phyloP scores from a whole-genome alignment of 2,888 invertebrate species.

The Diaprepes abbreviatus region DNA sequence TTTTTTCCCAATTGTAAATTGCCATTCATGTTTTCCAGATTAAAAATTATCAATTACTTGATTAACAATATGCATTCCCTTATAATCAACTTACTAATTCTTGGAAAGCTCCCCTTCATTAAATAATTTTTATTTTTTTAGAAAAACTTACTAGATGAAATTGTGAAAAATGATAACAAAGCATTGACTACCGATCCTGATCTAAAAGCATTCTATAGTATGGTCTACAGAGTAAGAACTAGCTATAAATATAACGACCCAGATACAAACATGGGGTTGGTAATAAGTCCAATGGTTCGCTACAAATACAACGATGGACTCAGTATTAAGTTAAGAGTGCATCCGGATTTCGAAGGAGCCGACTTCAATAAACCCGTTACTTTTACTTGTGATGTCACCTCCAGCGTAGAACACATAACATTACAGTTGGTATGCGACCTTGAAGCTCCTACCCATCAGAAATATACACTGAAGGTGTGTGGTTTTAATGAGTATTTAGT shows the following conservation, averaged over 20 bases:
- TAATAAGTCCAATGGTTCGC: constrained; percentile 89
- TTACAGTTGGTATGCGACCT: constrained; percentile 86
- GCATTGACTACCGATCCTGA: constrained; percentile 75
- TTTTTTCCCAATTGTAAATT: too few relatives aligned
- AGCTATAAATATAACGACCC: constrained; percentile 82
- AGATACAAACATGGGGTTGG: constrained; percentile 87
- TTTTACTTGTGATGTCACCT: constrained; percentile 94
- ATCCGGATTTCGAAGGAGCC: constrained; percentile 70
- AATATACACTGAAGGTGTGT: constrained; percentile 81
- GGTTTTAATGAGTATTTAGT: constrained; percentile 92
- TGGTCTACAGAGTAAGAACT: constrained; percentile 86
- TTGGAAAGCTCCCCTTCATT: too few relatives aligned
- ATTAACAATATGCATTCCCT: too few relatives aligned
- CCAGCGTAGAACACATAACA: constrained; percentile 88
- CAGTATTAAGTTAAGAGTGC: constrained; percentile 91
- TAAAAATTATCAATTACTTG: too few relatives aligned
- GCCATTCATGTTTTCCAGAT: too few relatives aligned
- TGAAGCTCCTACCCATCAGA: constrained; percentile 71
- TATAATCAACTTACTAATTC: too few relatives aligned
- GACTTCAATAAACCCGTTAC: constrained; percentile 75
- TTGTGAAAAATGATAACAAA: constrained; percentile 74
- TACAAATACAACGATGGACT: constrained; percentile 82
- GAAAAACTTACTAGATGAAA: constrained; percentile 72
- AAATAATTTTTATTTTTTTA: constrained; percentile 62
- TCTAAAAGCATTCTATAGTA: constrained; percentile 84